phyloP scores from a whole-genome alignment of 2,113 vertebrate species.

The Cinclus mexicanus region DNA sequence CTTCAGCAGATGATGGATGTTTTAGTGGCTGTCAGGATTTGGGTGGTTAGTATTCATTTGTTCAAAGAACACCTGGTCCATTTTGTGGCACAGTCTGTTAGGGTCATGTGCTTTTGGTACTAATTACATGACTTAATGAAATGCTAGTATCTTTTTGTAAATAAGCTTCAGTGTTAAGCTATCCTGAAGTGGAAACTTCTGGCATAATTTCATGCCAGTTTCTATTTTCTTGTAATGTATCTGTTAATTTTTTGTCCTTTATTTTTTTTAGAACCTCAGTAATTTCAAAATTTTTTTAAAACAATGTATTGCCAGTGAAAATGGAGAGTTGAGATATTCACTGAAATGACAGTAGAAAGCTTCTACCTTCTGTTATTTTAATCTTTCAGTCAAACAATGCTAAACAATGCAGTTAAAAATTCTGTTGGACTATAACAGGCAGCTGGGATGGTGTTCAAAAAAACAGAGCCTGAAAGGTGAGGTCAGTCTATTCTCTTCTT shows the following conservation, averaged over 20 bases:
- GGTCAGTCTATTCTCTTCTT: not conserved
- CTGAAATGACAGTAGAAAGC: not conserved
- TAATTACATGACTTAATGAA: not conserved
- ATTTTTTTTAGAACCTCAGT: not conserved
- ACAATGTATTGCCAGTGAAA: not conserved
- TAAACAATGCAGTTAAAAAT: not conserved
- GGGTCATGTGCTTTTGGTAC: not conserved
- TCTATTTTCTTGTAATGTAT: not conserved
- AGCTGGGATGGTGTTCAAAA: not conserved
- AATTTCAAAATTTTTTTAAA: not conserved
- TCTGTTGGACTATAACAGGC: not conserved
- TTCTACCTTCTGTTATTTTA: not conserved
- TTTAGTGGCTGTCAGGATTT: not conserved
- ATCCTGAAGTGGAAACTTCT: not conserved
- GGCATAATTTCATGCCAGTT: not conserved
- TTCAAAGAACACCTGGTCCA: not conserved
- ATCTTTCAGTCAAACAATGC: not conserved
- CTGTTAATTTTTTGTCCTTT: not conserved
- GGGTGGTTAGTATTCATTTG: not conserved
- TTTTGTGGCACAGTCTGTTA: not conserved
- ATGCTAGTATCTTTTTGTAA: not conserved
- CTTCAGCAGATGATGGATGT: not conserved
- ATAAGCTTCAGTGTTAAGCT: not conserved
- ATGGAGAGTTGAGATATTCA: not conserved
- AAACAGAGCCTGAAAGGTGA: not conserved